Conservation (phyloP, 2,888 invertebrate genomes). For the Cephus runcator region DNA sequence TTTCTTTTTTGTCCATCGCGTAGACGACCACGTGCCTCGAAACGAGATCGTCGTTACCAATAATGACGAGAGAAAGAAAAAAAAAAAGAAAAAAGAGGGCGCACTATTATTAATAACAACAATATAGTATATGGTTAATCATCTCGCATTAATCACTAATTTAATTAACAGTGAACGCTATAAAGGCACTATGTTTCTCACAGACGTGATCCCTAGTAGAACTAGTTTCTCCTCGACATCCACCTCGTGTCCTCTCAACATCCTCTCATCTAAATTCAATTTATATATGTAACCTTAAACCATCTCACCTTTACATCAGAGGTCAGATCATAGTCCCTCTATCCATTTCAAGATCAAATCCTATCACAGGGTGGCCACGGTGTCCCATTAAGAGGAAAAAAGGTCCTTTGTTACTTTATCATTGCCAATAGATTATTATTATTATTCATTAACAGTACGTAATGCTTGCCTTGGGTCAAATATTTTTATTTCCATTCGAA, state of each 20-base stretch:
- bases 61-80: not conserved
- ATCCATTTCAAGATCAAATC: conserved; percentile 9
- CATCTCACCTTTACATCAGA: not conserved
- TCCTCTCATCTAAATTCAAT: not conserved
- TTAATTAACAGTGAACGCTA: conserved; percentile 38
- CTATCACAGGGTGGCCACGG: not conserved
- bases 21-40: not conserved
- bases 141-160: conserved; percentile 13
- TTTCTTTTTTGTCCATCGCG: not conserved
- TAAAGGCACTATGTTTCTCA: conserved; percentile 50
- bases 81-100: not conserved
- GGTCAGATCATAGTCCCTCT: conserved; percentile 1
- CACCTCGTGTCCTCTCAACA: not conserved
- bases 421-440: conserved; percentile 25
- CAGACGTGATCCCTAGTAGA: conserved; percentile 39
- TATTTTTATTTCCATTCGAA: not conserved
- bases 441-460: conserved; percentile 27
- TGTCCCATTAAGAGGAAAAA: conserved; percentile 8
- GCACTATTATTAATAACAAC: conserved; percentile 2
- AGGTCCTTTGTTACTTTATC: conserved; percentile 16
- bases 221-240: conserved; percentile 12
- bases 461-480: not conserved
- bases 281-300: not conserved
- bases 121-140: conserved; percentile 25
- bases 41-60: conserved; percentile 1